Conservation (phyloP, 2,888 invertebrate species). For the Mellilla xanthometata region DNA sequence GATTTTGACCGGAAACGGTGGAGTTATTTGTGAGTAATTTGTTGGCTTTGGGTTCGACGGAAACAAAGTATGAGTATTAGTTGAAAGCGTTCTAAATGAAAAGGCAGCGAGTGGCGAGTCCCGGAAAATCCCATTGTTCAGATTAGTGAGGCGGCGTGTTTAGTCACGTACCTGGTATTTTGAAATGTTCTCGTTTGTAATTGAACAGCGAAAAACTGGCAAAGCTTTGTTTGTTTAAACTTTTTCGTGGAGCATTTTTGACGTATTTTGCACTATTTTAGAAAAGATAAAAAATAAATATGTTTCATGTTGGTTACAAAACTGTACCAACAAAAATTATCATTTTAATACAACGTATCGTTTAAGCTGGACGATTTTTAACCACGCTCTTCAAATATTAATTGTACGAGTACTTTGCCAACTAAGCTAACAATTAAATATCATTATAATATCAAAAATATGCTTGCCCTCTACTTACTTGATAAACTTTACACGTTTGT, state of each 20-base stretch:
- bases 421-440: too few relatives aligned
- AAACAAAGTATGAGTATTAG: conserved; percentile 40
- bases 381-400: too few relatives aligned
- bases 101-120: conserved; percentile 49
- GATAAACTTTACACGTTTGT: too few relatives aligned
- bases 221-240: conserved; percentile 15
- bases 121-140: conserved; percentile 56
- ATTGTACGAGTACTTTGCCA: too few relatives aligned
- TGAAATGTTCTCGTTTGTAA: conserved; percentile 39
- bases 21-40: conserved; percentile 35
- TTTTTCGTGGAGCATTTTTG: not conserved
- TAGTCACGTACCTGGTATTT: conserved; percentile 57
- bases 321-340: too few relatives aligned
- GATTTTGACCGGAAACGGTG: conserved; percentile 41
- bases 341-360: too few relatives aligned
- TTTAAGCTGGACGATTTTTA: too few relatives aligned
- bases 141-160: conserved; percentile 59
- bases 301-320: too few relatives aligned
- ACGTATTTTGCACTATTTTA: not conserved
- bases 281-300: too few relatives aligned
- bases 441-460: too few relatives aligned
- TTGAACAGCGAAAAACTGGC: conserved; percentile 24
- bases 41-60: conserved; percentile 40
- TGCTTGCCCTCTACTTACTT: too few relatives aligned
- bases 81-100: conserved; percentile 44